A percentile compares a stretch with the other conserved stretches of the same genome.
Conservation (phyloP, 2,113 vertebrate genomes). For the Hemiscyllium ocellatum region DNA sequence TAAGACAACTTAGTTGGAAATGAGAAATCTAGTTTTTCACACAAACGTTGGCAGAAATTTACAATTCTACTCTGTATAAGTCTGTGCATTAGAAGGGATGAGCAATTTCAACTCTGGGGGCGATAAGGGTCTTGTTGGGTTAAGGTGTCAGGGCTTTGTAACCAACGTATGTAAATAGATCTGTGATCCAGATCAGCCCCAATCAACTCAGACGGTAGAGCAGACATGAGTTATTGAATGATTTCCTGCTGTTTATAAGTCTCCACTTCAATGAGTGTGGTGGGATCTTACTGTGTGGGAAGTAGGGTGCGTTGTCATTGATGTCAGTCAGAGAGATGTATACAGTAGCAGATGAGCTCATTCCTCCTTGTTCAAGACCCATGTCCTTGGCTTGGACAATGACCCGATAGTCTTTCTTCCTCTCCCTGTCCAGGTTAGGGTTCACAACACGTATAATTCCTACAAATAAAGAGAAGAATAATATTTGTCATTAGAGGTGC, state of each 20-base stretch:
- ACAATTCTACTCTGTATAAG: background rate
- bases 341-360: constrained; percentile 69
- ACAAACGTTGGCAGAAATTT: background rate
- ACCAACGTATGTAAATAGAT: background rate
- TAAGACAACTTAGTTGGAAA: background rate
- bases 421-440: constrained; percentile 73
- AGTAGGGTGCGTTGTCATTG: constrained; percentile 83
- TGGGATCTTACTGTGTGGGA: constrained; percentile 63
- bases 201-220: background rate
- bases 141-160: background rate
- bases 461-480: constrained; percentile 44
- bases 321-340: constrained; percentile 67
- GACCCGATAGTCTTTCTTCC: constrained; percentile 61
- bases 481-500: background rate
- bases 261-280: background rate
- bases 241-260: background rate
- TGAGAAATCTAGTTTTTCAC: background rate
- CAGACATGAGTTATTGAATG: background rate
- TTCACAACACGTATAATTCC: constrained; percentile 63
- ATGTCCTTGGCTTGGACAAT: constrained; percentile 73
- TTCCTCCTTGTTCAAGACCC: constrained; percentile 52
- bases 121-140: background rate
- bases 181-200: background rate
- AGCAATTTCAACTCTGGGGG: background rate
- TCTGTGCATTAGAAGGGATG: background rate